Conservation (phyloP, 2,888 invertebrate genomes). For the Hirtodrosophila duncani region DNA sequence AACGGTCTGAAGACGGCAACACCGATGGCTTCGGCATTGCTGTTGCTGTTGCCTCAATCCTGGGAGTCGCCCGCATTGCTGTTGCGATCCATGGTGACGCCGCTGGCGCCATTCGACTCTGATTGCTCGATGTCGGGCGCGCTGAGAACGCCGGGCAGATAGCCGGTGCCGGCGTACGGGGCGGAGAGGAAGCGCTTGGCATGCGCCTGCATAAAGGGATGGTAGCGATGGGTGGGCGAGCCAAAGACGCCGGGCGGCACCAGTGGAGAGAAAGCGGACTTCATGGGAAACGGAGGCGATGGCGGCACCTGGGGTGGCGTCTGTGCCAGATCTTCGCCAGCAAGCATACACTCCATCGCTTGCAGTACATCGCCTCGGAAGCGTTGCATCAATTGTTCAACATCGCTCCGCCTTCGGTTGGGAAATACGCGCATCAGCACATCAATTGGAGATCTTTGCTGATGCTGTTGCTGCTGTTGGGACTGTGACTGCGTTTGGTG, state of each 20-base stretch:
- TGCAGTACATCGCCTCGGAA: slow-evolving; percentile 94
- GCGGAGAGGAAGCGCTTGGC: slow-evolving; percentile 89
- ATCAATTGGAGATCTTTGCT: slow-evolving; percentile 88
- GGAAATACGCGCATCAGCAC: slow-evolving; percentile 94
- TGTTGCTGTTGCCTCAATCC: slow-evolving; percentile 70
- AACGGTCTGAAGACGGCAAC: slow-evolving; percentile 66
- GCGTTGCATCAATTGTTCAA: slow-evolving; percentile 89
- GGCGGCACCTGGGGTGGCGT: slow-evolving; percentile 70
- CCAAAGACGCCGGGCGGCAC: slow-evolving; percentile 79
- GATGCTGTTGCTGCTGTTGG: slow-evolving; percentile 68
- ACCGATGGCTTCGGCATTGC: slow-evolving; percentile 35
- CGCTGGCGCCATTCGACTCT: slow-evolving; percentile 75
- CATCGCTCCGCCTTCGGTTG: slow-evolving; percentile 89
- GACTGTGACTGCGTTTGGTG: slow-evolving; percentile 48
- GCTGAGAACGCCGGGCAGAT: slow-evolving; percentile 86
- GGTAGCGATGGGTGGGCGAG: slow-evolving; percentile 77
- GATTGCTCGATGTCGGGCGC: slow-evolving; percentile 77
- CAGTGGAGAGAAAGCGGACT: slow-evolving; percentile 89
- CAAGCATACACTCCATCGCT: slow-evolving; percentile 94
- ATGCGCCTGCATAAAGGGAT: slow-evolving; percentile 80
- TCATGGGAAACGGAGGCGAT: slow-evolving; percentile 77
- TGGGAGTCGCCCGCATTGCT: slow-evolving; percentile 78
- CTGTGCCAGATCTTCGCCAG: slow-evolving; percentile 80
- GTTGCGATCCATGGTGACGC: slow-evolving; percentile 76
- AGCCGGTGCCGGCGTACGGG: slow-evolving; percentile 90